Conservation (phyloP, 2,888 invertebrate genomes). For the Eristalinus aeneus region DNA sequence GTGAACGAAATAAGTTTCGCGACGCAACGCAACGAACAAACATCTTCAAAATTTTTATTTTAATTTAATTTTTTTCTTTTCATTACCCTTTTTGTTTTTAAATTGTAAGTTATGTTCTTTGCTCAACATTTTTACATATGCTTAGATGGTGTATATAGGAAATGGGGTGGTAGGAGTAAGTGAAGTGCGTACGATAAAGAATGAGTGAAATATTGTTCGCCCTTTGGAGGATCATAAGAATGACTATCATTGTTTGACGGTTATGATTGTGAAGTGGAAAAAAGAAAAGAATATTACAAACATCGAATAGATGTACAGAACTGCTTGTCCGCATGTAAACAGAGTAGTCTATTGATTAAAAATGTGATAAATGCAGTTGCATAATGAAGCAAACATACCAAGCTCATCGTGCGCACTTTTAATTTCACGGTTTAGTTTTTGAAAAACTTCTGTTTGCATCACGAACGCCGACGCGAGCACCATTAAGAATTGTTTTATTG, state of each 20-base stretch:
- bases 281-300: constrained; percentile 23
- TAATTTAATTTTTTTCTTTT: constrained; percentile 48
- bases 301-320: constrained; percentile 42
- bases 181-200: constrained; percentile 65
- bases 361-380: constrained; percentile 59
- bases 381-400: constrained; percentile 56
- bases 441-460: neutral
- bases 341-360: constrained; percentile 60
- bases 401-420: constrained; percentile 11
- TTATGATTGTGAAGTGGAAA: constrained; percentile 55
- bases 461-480: constrained; percentile 5
- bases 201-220: constrained; percentile 61
- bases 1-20: constrained; percentile 63
- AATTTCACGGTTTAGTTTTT: constrained; percentile 3
- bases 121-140: constrained; percentile 63
- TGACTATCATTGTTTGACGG: constrained; percentile 70
- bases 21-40: constrained; percentile 63
- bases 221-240: constrained; percentile 63
- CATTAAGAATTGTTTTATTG: constrained; percentile 9
- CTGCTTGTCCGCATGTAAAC: constrained; percentile 57
- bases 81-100: constrained; percentile 56
- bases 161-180: constrained; percentile 48
- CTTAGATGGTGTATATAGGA: constrained; percentile 42
- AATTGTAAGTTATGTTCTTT: constrained; percentile 67
- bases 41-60: constrained; percentile 45